A percentile compares a stretch with the other conserved stretches of the same genome.
phyloP scores from a whole-genome alignment of 1,140 invertebrate genomes.

The Pogonognathellus flavescens region DNA sequence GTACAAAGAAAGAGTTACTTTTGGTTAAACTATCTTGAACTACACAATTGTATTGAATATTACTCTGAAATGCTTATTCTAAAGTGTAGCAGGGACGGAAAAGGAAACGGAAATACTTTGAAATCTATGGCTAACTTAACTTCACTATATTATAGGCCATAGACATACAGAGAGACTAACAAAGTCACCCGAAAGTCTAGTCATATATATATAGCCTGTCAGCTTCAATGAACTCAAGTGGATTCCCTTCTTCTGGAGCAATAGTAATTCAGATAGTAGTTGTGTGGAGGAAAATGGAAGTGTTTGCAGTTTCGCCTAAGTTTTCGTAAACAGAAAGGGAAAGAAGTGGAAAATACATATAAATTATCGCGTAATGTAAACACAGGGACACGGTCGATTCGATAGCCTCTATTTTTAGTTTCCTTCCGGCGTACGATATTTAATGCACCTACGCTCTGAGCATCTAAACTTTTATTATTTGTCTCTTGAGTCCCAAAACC shows the following conservation, averaged over 20 bases:
- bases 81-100: slow-evolving; percentile 22
- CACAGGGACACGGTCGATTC: not conserved
- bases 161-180: no score
- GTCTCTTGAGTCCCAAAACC: no score
- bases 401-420: not conserved
- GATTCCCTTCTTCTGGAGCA: no score
- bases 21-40: not conserved
- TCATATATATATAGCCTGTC: no score
- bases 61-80: slow-evolving; percentile 1
- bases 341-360: slow-evolving; percentile 6
- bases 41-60: not conserved
- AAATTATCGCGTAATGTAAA: slow-evolving; percentile 41
- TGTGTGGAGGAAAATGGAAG: not conserved
- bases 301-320: not conserved
- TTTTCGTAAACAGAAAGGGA: slow-evolving; percentile 39
- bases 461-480: no score
- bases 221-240: no score
- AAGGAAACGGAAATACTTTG: slow-evolving; percentile 39
- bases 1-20: slow-evolving; percentile 23
- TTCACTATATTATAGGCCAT: not conserved
- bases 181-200: not conserved
- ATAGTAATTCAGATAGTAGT: not conserved
- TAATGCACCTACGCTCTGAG: no score
- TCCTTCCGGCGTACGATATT: not conserved
- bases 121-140: not conserved